Percentiles rank a stretch among this genome's conserved stretches.
Evolutionary conservation across 1,140 invertebrate species (phyloP).

Genomic region (Formica selysi): DNA sequence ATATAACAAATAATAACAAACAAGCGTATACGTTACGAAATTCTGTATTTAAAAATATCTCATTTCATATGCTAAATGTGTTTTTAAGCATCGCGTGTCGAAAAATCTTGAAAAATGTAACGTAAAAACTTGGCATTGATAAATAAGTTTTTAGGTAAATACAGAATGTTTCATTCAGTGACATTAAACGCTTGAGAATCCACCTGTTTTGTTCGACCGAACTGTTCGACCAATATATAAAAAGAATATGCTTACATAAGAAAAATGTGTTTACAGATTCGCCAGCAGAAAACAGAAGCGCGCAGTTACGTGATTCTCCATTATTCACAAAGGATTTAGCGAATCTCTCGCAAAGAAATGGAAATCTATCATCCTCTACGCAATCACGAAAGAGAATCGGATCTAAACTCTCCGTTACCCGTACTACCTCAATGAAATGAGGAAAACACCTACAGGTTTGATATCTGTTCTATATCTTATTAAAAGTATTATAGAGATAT

Average conservation of each 20-base stretch:
- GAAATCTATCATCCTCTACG: neutral
- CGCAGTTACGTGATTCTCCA: neutral
- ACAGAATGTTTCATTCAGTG: neutral
- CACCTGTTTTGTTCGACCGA: neutral
- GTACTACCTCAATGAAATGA: slow-evolving; percentile 25
- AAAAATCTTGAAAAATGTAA: slow-evolving; percentile 4
- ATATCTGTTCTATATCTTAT: neutral
- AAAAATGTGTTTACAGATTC: slow-evolving; percentile 16
- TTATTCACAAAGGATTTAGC: neutral
- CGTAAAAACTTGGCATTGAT: slow-evolving; percentile 8
- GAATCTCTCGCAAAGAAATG: neutral
- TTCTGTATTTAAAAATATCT: neutral
- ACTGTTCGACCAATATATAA: neutral
- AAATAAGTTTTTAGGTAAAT: slow-evolving; percentile 9
- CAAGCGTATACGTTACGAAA: neutral
- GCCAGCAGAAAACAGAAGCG: neutral
- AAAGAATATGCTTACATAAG: neutral
- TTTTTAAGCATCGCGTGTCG: neutral
- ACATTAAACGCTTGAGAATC: neutral
- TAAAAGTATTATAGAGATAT: neutral
- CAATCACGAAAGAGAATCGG: slow-evolving; percentile 63
- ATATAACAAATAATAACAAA: neutral
- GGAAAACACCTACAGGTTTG: neutral
- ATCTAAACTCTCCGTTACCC: slow-evolving; percentile 62
- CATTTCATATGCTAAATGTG: neutral